Conservation (phyloP, 2,888 invertebrate species). For the Harmothoe impar region DNA sequence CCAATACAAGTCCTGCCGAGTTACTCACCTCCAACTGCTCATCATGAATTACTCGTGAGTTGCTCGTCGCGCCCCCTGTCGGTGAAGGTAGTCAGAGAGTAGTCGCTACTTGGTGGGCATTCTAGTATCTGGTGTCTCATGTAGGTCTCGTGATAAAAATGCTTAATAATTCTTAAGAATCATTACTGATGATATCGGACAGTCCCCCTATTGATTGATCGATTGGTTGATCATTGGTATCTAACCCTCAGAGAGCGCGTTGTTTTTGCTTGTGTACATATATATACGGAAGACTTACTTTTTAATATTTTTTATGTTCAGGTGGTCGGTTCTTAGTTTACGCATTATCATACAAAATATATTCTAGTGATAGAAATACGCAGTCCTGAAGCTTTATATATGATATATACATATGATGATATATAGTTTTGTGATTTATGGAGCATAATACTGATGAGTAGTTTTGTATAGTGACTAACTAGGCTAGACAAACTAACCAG, state of each 20-base stretch:
- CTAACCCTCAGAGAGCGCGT: neutral
- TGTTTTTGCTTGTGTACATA: neutral
- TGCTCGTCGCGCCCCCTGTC: neutral
- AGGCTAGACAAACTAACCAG: slow-evolving; percentile 38
- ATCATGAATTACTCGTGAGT: neutral
- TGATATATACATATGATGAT: slow-evolving; percentile 28
- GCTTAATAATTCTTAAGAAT: no score
- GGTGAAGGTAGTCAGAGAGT: neutral
- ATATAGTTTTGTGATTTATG: slow-evolving; percentile 60
- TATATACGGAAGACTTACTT: slow-evolving; percentile 48
- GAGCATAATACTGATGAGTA: slow-evolving; percentile 42
- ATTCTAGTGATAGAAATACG: slow-evolving; percentile 60
- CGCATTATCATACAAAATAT: slow-evolving; percentile 33
- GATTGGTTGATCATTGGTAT: neutral
- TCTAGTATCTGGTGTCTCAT: neutral
- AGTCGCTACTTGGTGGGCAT: slow-evolving; percentile 20
- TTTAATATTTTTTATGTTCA: slow-evolving; percentile 42
- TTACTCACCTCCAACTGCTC: neutral
- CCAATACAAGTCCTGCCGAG: neutral
- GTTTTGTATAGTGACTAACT: slow-evolving; percentile 55
- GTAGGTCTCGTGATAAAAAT: neutral
- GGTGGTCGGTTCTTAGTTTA: slow-evolving; percentile 62
- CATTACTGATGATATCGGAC: no score
- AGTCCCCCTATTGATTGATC: neutral
- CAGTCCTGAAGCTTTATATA: slow-evolving; percentile 60